Percentiles rank a stretch among this genome's conserved stretches.
Conservation (phyloP, 1,140 invertebrate genomes). For the Aporrectodea caliginosa region DNA sequence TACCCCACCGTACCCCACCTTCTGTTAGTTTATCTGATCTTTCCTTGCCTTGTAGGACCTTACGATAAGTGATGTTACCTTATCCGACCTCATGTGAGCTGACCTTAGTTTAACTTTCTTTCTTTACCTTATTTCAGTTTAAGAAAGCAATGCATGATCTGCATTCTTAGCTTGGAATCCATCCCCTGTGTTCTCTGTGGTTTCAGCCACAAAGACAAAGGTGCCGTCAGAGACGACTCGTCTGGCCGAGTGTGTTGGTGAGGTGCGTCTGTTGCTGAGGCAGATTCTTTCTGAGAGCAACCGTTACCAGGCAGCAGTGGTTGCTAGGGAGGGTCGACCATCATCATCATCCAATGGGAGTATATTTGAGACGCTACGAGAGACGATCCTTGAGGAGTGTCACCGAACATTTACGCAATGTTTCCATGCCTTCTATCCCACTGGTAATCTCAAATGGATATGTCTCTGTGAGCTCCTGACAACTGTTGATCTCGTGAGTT, state of each 20-base stretch:
- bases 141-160: too few relatives aligned
- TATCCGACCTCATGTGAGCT: too few relatives aligned
- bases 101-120: too few relatives aligned
- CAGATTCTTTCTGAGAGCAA: slow-evolving; percentile 72
- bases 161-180: too few relatives aligned
- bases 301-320: slow-evolving; percentile 30
- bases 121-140: too few relatives aligned
- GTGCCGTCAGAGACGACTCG: slow-evolving; percentile 28
- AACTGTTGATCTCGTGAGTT: slow-evolving; percentile 21
- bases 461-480: slow-evolving; percentile 78
- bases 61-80: too few relatives aligned
- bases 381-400: slow-evolving; percentile 76
- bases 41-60: too few relatives aligned
- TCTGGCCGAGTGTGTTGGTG: slow-evolving; percentile 78
- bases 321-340: background rate
- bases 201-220: background rate
- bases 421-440: slow-evolving; percentile 94
- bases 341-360: background rate
- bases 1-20: too few relatives aligned
- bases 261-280: slow-evolving; percentile 75
- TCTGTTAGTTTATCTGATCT: too few relatives aligned
- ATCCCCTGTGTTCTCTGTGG: too few relatives aligned
- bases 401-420: slow-evolving; percentile 84
- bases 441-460: slow-evolving; percentile 85
- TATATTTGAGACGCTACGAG: slow-evolving; percentile 36